Conservation (phyloP, 2,797 vertebrate genomes). For the Champsocephalus esox region DNA sequence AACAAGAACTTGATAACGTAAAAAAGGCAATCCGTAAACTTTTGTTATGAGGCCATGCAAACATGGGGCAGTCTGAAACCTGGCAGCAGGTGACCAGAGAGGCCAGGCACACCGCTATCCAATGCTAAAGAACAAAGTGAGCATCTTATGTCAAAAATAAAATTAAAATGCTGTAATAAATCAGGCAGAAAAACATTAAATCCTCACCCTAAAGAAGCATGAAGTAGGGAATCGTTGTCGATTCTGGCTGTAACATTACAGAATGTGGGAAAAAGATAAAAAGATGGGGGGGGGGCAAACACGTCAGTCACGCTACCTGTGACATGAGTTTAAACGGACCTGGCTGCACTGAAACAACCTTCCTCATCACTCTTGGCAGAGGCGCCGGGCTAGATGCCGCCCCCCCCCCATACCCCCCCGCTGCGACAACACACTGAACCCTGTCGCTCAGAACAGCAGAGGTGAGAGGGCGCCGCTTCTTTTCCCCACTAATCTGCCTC, state of each 20-base stretch:
- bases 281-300: no score
- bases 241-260: background rate
- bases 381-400: background rate
- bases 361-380: slow-evolving; percentile 49
- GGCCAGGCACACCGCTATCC: no score
- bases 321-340: slow-evolving; percentile 33
- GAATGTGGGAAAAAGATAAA: background rate
- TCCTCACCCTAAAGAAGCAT: background rate
- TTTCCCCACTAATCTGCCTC: slow-evolving; percentile 82
- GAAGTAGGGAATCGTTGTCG: background rate
- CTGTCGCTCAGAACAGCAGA: slow-evolving; percentile 65
- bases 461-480: slow-evolving; percentile 64
- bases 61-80: no score
- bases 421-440: slow-evolving; percentile 48
- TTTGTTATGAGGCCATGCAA: no score
- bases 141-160: no score
- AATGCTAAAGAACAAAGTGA: no score
- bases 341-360: slow-evolving; percentile 39
- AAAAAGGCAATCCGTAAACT: no score
- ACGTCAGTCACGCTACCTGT: slow-evolving; percentile 36
- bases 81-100: no score
- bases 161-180: background rate
- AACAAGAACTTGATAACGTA: no score
- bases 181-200: background rate
- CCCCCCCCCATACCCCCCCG: background rate